A percentile compares a stretch with the other conserved stretches of the same genome.
These are phyloP conservation scores for Amblyopsis rosae DNA, from an alignment of 2,113 vertebrate genomes.

Conservation along the genomic window DNA sequence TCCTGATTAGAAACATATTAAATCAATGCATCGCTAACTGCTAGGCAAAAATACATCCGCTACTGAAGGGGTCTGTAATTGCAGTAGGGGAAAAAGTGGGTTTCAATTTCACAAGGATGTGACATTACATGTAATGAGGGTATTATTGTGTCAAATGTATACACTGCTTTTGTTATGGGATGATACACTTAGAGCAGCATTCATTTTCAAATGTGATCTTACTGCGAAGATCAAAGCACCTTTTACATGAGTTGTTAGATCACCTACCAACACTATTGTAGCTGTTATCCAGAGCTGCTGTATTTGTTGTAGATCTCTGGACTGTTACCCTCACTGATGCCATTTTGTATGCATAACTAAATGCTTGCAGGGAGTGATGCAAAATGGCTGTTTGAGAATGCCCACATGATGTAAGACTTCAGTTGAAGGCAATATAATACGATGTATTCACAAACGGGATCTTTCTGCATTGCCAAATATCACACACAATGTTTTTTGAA, in stretches of 20 bases:
- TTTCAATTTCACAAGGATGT: conserved; percentile 67
- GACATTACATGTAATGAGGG: conserved; percentile 59
- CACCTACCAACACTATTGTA: background rate
- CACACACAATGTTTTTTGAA: background rate
- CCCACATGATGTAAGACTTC: background rate
- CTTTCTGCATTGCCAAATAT: background rate
- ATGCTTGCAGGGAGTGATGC: background rate
- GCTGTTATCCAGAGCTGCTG: background rate
- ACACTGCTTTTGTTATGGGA: conserved; percentile 47
- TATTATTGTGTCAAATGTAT: conserved; percentile 45
- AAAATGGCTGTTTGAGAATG: background rate
- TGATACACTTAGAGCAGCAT: conserved; percentile 38
- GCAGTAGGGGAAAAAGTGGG: conserved; percentile 54
- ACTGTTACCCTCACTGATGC: background rate
- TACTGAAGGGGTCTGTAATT: conserved; percentile 77
- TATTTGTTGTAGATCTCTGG: background rate
- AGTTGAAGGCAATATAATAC: background rate
- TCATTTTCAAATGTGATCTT: conserved; percentile 28
- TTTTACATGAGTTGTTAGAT: conserved; percentile 42
- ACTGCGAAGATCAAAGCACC: conserved; percentile 62
- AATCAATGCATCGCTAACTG: conserved; percentile 98
- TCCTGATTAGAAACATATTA: conserved; percentile 99
- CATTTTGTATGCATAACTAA: background rate
- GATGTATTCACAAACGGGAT: too few relatives aligned
- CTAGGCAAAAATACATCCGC: conserved; percentile 78